Base-by-base conservation (phyloP, 2,888 invertebrate species). In the Masnerella sp. region DNA sequence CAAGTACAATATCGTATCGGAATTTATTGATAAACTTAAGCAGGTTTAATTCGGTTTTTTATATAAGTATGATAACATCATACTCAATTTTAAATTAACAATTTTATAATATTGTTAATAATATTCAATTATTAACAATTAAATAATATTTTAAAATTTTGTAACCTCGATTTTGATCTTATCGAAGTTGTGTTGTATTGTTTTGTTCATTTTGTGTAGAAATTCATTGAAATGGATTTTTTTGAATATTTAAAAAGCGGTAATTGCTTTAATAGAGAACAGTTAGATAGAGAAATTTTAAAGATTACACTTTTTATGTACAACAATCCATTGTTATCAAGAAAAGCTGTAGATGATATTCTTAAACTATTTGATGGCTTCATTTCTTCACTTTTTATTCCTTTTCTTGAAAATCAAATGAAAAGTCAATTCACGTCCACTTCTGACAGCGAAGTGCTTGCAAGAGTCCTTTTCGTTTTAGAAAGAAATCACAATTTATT, bases 251-350 rank as follows among this genome's bases (percentile, higher is more conserved):
- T n/a, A n/a, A n/a, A n/a, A n/a, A n/a, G n/a, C n/a, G n/a, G n/a
- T n/a, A n/a, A n/a, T n/a, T n/a, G n/a, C n/a, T n/a, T n/a, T n/a
- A 15, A 15, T n/a, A 28, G 28, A 34, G 34, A 34, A n/a, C 12
- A n/a, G 5, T 49, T 62, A 12, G 20, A 62, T 8, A 69, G 58
- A 32, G 58, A 69, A 45, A 64, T 74, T 9, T 45, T 74, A 11
- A 34, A 69, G 40, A 56, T 64, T 9, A 75, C 62, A 3, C 25
- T 75, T 2, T 9, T 8, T 7, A 52, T 71, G 30, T 71, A 75
- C 17, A 62, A 71, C 12, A 18, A 28, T 28, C n/a, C 42, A 1
- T 14, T 28, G 3, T 12, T 42, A 2, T 42, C 42, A 20, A 42
- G 42, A 42, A 42, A 18, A 20, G 42, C 42, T 42, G 20, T 42